These are phyloP conservation scores for Anarsia innoxiella DNA, from an alignment of 2,888 invertebrate species.

Conservation along the genomic window DNA sequence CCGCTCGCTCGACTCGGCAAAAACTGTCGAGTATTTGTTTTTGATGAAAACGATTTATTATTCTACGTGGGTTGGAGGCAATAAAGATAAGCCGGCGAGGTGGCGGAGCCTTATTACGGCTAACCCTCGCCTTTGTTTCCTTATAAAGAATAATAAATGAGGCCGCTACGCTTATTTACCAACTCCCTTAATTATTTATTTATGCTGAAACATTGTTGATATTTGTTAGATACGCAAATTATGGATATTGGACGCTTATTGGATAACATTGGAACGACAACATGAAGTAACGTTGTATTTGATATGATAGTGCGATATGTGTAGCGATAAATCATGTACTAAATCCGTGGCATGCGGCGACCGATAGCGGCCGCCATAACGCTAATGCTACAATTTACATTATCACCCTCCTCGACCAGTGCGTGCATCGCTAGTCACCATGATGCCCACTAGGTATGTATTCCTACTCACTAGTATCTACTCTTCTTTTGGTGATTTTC, in stretches of 20 bases:
- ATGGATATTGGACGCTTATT: slow-evolving; percentile 8
- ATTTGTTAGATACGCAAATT: slow-evolving; percentile 51
- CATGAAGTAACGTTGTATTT: neutral
- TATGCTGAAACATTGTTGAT: slow-evolving; percentile 68
- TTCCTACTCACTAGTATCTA: too few relatives aligned
- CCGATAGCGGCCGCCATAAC: slow-evolving; percentile 51
- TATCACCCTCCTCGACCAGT: too few relatives aligned
- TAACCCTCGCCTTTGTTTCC: slow-evolving; percentile 76
- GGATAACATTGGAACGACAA: neutral
- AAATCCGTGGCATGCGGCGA: slow-evolving; percentile 19
- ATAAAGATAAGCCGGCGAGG: slow-evolving; percentile 76
- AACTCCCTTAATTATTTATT: slow-evolving; percentile 74
- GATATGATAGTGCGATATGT: neutral
- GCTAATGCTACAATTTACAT: slow-evolving; percentile 61
- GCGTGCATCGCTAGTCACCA: too few relatives aligned
- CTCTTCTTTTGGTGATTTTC: too few relatives aligned
- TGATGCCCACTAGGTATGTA: too few relatives aligned
- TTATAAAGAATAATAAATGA: slow-evolving; percentile 77
- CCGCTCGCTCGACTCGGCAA: slow-evolving; percentile 73
- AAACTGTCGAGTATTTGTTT: slow-evolving; percentile 77
- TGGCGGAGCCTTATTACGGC: slow-evolving; percentile 76
- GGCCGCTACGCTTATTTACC: slow-evolving; percentile 72
- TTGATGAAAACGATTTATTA: slow-evolving; percentile 77
- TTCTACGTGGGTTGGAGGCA: slow-evolving; percentile 77
- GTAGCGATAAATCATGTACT: slow-evolving; percentile 32